These are phyloP conservation scores for Cyprinodon brontotheroides DNA, from an alignment of 2,113 vertebrate species.

Conservation along the genomic window DNA sequence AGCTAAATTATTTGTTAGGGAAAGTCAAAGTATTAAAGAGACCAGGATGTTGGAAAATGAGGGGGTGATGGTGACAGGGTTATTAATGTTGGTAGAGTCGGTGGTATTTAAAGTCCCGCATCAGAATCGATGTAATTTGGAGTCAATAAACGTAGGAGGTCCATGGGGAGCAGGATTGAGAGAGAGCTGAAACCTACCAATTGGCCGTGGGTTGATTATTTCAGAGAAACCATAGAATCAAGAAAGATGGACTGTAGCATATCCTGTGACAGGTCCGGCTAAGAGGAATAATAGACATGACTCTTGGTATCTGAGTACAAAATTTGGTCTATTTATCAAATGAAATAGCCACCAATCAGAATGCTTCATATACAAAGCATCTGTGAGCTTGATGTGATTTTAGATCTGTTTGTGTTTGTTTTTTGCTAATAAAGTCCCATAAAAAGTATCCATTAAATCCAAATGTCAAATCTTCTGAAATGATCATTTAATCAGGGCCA, in stretches of 20 bases:
- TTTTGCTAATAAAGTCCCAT: neutral
- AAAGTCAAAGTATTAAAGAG: neutral
- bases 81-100: neutral
- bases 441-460: neutral
- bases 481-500: neutral
- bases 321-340: neutral
- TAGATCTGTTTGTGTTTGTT: neutral
- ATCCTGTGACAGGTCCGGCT: neutral
- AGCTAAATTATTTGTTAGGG: conserved; percentile 7
- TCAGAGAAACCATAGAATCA: neutral
- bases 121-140: neutral
- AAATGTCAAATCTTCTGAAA: neutral
- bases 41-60: conserved; percentile 11
- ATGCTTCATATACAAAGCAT: neutral
- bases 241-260: neutral
- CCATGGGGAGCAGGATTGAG: neutral
- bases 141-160: neutral
- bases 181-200: neutral
- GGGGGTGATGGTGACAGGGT: neutral
- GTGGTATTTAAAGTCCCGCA: conserved; percentile 11
- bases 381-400: neutral
- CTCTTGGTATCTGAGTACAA: neutral
- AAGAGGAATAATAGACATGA: neutral
- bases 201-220: neutral
- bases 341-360: neutral